phyloP scores from a whole-genome alignment of 2,888 invertebrate genomes.

The Priocnemis perturbator region DNA sequence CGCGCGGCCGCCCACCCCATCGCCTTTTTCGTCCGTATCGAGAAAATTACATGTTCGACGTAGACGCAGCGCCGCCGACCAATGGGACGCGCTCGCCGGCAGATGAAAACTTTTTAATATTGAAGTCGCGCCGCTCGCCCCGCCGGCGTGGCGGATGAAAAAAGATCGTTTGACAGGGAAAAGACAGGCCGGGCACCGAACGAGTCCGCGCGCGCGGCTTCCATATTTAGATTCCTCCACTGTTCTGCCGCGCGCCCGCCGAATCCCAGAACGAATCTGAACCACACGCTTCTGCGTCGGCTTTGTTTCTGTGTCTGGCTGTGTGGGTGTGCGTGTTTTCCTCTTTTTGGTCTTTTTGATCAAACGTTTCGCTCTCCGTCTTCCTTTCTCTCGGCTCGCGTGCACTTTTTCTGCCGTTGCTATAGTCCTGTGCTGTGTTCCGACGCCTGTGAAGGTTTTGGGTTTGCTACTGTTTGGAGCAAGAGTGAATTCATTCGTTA shows the following conservation, averaged over 20 bases:
- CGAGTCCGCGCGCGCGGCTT: constrained; percentile 29
- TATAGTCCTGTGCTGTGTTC: too few relatives aligned
- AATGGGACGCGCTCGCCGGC: constrained; percentile 39
- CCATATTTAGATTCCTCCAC: constrained; percentile 33
- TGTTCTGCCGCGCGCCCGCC: constrained; percentile 7
- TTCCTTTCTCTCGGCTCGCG: too few relatives aligned
- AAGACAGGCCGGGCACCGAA: constrained; percentile 32
- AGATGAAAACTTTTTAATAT: constrained; percentile 49
- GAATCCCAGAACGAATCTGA: background rate
- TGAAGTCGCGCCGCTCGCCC: constrained; percentile 32
- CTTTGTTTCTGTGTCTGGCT: background rate
- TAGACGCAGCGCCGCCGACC: constrained; percentile 17
- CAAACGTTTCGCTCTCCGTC: background rate
- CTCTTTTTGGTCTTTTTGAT: background rate
- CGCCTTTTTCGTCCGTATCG: background rate
- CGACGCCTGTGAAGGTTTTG: too few relatives aligned
- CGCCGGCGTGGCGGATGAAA: constrained; percentile 23
- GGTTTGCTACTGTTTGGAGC: too few relatives aligned
- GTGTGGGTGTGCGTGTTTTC: background rate
- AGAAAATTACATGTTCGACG: constrained; percentile 4
- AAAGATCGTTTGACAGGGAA: constrained; percentile 36
- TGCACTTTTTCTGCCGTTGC: too few relatives aligned
- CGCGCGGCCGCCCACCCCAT: too few relatives aligned
- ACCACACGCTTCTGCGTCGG: background rate
- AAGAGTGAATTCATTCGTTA: too few relatives aligned